Conservation (phyloP, 2,888 invertebrate genomes). For the Horisme vitalbata region DNA sequence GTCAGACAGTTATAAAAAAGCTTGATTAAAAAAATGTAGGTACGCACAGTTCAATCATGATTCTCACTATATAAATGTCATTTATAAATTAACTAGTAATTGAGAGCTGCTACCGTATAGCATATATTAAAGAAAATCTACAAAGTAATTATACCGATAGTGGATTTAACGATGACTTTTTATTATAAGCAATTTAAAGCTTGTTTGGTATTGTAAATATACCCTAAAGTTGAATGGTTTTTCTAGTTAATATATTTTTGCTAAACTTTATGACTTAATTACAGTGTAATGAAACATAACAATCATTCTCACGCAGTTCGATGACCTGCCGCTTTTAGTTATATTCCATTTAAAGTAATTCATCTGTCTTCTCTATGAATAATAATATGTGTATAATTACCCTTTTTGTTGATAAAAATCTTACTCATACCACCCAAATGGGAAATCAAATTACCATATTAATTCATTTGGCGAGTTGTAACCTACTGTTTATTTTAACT, state of each 20-base stretch:
- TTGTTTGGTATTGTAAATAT: conserved; percentile 13
- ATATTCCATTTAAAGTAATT: conserved; percentile 54
- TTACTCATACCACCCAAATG: conserved; percentile 49
- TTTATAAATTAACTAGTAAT: conserved; percentile 16
- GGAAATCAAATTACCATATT: conserved; percentile 52
- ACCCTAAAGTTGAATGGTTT: conserved; percentile 3
- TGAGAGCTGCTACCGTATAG: conserved; percentile 14
- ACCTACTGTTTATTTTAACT: not conserved
- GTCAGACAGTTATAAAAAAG: too few relatives aligned
- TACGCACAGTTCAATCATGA: too few relatives aligned
- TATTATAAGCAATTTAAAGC: conserved; percentile 14
- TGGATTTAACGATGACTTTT: conserved; percentile 12
- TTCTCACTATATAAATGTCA: conserved; percentile 6
- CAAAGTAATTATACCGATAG: not conserved
- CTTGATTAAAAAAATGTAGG: too few relatives aligned
- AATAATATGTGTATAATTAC: conserved; percentile 67
- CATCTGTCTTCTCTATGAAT: conserved; percentile 56
- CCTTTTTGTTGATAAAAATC: conserved; percentile 48
- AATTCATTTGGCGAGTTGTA: conserved; percentile 47
- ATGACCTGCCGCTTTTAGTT: conserved; percentile 57
- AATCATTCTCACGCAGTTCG: conserved; percentile 58
- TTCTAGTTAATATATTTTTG: conserved; percentile 3
- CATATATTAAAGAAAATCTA: conserved; percentile 1
- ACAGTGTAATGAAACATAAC: conserved; percentile 28
- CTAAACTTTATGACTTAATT: conserved; percentile 27